Evolutionary conservation across 2,888 invertebrate genomes (phyloP), one percentile per base, ranked within the genome.

Genomic region (Helicoverpa assulta): DNA sequence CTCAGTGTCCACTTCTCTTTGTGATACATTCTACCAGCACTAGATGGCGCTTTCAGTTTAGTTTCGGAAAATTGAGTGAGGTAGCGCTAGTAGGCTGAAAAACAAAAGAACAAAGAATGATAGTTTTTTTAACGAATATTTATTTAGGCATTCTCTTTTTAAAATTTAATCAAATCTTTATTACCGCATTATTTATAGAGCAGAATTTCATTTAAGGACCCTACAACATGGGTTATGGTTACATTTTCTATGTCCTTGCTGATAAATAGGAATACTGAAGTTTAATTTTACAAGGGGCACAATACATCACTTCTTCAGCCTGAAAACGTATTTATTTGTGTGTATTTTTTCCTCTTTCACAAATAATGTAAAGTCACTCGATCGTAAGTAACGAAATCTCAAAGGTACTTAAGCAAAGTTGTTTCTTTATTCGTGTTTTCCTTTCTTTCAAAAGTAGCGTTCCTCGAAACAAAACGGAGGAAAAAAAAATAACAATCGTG

Each of bases 41-140:
- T 61, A 82, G 81, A 55, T 76, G 83, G 78, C 73, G 61, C 43
- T 70, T 0, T 19, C 14, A 0, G 8, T 19, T 63, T 67, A 55
- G 53, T 70, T 68, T 6, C 0, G 10, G 56, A 29, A 63, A 73
- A 65, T 26, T 37, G 5, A 0, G 10, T 0, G 19, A 78, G 83
- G 37, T 82, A 73, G 78, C 76, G 68, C 47, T 54, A 8, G 3
- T n/a, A 40, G 18, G 1, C 5, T 26, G 14, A 16, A 1, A 6
- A 2, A 7, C 6, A 14, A 6, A 19, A 43, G 51, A 52, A 52
- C 7, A 18, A 51, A 51, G 8, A 7, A 51, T 18, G 18, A 29
- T 7, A 5, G 7, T 29, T 29, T 29, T n/a, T n/a, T n/a, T n/a
- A n/a, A n/a, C n/a, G n/a, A n/a, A n/a, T n/a, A n/a, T n/a, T n/a